Evolutionary conservation across 2,113 vertebrate genomes (phyloP).

Genomic region (Clarias gariepinus): DNA sequence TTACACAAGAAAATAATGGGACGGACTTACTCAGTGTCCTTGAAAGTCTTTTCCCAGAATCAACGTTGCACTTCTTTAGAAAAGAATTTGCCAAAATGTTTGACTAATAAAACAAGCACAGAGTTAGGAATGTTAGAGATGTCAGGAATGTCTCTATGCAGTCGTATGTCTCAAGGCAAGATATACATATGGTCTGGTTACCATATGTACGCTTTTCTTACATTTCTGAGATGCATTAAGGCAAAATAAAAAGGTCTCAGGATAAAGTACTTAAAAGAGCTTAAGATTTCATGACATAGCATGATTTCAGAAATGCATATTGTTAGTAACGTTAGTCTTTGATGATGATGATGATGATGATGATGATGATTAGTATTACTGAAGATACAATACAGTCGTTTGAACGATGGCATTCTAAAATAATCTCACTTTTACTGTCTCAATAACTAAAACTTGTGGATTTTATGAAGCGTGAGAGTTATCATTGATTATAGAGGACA

Average conservation of each 20-base stretch:
- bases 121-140: conserved; percentile 28
- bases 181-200: neutral
- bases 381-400: neutral
- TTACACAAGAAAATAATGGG: neutral
- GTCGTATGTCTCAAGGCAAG: conserved; percentile 8
- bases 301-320: neutral
- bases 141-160: neutral
- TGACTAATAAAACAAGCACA: neutral
- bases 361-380: neutral
- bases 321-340: neutral
- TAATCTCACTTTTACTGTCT: neutral
- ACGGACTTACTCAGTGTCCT: neutral
- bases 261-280: neutral
- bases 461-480: neutral
- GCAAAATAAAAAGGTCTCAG: neutral
- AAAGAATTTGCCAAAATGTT: neutral
- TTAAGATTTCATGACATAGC: neutral
- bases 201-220: neutral
- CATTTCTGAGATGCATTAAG: neutral
- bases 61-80: neutral
- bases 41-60: neutral
- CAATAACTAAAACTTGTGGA: neutral
- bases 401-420: neutral
- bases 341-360: neutral
- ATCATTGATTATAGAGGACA: neutral